Percentiles rank a stretch among this genome's conserved stretches.
phyloP scores from a whole-genome alignment of 2,797 vertebrate genomes.

The Pantherophis alleghaniensis region DNA sequence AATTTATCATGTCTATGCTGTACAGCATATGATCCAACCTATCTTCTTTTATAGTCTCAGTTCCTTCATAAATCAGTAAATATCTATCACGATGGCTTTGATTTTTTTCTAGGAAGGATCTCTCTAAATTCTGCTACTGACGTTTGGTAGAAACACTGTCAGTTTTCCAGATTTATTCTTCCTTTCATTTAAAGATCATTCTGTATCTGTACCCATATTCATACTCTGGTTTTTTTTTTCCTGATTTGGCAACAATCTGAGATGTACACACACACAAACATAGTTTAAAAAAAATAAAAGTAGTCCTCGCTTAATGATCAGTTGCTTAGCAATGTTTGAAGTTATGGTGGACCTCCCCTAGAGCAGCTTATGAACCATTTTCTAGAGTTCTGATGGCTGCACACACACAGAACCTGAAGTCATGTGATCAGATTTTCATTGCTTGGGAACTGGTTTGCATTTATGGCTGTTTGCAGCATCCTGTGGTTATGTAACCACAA shows the following conservation, averaged over 20 bases:
- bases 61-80: background rate
- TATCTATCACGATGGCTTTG: background rate
- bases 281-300: background rate
- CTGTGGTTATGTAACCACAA: background rate
- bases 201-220: background rate
- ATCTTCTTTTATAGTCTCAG: background rate
- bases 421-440: background rate
- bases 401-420: background rate
- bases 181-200: background rate
- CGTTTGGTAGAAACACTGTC: background rate
- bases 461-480: background rate
- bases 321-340: background rate
- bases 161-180: background rate
- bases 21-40: background rate
- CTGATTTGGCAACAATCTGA: background rate
- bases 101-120: background rate
- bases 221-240: background rate
- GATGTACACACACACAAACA: background rate
- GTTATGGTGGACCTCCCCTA: background rate
- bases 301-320: background rate
- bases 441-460: background rate
- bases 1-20: background rate
- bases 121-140: background rate
- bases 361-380: background rate
- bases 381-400: background rate